Conservation (phyloP, 2,888 invertebrate genomes). For the Drosophila vallismaia region DNA sequence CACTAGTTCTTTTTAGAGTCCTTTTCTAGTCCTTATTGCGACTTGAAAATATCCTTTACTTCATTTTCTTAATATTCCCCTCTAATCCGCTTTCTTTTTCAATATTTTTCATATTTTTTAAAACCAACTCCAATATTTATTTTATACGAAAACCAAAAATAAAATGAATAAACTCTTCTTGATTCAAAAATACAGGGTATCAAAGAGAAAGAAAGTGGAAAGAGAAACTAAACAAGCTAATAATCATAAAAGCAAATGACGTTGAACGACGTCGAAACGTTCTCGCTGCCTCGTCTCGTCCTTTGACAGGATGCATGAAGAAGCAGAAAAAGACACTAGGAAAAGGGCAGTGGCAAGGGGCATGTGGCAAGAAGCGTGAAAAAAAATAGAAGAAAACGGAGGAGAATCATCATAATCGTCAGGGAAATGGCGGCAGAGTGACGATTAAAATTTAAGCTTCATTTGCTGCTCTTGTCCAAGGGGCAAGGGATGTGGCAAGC, state of each 20-base stretch:
- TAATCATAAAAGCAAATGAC: conserved; percentile 83
- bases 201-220: conserved; percentile 38
- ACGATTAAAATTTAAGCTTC: conserved; percentile 77
- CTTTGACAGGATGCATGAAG: conserved; percentile 36
- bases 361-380: conserved; percentile 14
- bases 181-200: conserved; percentile 23
- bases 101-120: too few species aligned
- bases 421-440: conserved; percentile 61
- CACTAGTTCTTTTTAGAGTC: too few species aligned
- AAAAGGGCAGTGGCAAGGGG: conserved; percentile 1
- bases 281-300: conserved; percentile 29
- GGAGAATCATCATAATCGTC: conserved; percentile 76
- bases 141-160: background rate
- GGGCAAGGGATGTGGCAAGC: conserved; percentile 14
- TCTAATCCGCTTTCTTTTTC: too few species aligned
- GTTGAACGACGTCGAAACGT: conserved; percentile 73
- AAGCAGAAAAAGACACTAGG: conserved; percentile 22
- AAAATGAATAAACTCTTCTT: background rate
- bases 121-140: too few species aligned
- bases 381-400: conserved; percentile 41
- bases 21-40: too few species aligned
- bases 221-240: conserved; percentile 81
- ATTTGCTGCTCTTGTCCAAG: conserved; percentile 62
- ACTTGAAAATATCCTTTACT: too few species aligned
- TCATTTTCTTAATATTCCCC: too few species aligned